Percentiles rank a stretch among this genome's conserved stretches.
phyloP scores from a whole-genome alignment of 1,140 invertebrate species.

The Drosophila trapezifrons region DNA sequence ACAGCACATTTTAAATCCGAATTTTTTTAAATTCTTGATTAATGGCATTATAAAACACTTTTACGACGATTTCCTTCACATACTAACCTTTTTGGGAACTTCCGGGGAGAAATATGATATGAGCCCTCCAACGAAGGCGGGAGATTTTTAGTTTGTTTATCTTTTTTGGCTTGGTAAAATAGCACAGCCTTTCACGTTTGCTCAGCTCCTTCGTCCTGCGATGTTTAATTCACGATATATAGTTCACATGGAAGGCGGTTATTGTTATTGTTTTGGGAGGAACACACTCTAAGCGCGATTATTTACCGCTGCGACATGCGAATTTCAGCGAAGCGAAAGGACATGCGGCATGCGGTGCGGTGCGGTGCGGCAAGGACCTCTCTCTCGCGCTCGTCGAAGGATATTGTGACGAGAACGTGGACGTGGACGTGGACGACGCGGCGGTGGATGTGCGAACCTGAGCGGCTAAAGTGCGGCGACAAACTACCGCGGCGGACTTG shows the following conservation, averaged over 20 bases:
- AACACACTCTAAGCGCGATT: slow-evolving; percentile 28
- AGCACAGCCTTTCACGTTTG: slow-evolving; percentile 4
- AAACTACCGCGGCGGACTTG: slow-evolving; percentile 79
- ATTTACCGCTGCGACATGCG: slow-evolving; percentile 37
- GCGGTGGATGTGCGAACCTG: slow-evolving; percentile 74
- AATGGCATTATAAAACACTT: neutral
- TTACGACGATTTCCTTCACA: neutral
- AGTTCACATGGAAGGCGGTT: slow-evolving; percentile 20
- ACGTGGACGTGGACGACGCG: slow-evolving; percentile 9
- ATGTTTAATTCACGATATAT: slow-evolving; percentile 18
- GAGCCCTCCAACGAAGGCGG: slow-evolving; percentile 32
- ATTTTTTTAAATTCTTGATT: neutral
- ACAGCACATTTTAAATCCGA: neutral
- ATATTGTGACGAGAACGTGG: slow-evolving; percentile 47
- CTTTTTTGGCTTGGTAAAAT: neutral
- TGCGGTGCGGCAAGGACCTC: slow-evolving; percentile 23
- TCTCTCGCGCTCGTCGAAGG: slow-evolving; percentile 71
- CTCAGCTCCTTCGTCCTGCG: slow-evolving; percentile 12
- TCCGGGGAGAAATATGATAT: slow-evolving; percentile 33
- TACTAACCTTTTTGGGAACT: slow-evolving; percentile 51
- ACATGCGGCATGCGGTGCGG: slow-evolving; percentile 29
- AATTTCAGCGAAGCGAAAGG: slow-evolving; percentile 29
- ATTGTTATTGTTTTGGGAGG: slow-evolving; percentile 30
- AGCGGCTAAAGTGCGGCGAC: slow-evolving; percentile 78
- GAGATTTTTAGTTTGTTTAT: slow-evolving; percentile 12